Percentiles rank a stretch among this genome's conserved stretches.
These are phyloP conservation scores for Aplocera efformata DNA, from an alignment of 2,888 invertebrate species.

Conservation along the genomic window DNA sequence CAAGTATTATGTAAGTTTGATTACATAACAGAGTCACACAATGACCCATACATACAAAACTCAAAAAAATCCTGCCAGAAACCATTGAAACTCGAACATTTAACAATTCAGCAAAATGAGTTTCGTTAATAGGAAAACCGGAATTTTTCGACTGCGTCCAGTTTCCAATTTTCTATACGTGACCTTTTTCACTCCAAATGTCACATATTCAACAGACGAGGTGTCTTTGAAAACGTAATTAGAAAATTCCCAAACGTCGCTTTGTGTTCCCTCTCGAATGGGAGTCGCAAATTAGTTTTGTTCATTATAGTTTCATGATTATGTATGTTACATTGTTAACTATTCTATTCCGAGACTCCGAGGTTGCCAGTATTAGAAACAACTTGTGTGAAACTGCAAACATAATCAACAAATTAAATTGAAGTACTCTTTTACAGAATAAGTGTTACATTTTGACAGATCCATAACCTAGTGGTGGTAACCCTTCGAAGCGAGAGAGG, in stretches of 20 bases:
- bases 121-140: conserved; percentile 61
- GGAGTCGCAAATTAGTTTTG: conserved; percentile 71
- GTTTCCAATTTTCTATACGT: conserved; percentile 74
- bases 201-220: conserved; percentile 77
- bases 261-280: conserved; percentile 54
- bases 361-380: too few species aligned
- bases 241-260: conserved; percentile 77
- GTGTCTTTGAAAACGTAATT: conserved; percentile 80
- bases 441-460: too few species aligned
- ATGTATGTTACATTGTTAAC: conserved; percentile 7
- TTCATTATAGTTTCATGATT: conserved; percentile 33
- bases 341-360: not conserved
- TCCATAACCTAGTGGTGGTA: too few species aligned
- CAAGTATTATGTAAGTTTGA: too few species aligned
- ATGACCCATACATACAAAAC: too few species aligned
- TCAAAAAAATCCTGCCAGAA: conserved; percentile 3
- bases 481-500: too few species aligned
- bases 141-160: conserved; percentile 33
- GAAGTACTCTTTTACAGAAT: too few species aligned
- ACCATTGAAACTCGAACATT: conserved; percentile 17
- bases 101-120: conserved; percentile 49
- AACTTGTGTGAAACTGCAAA: too few species aligned
- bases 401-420: too few species aligned
- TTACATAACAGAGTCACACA: too few species aligned
- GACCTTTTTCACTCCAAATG: conserved; percentile 73